Conservation (phyloP, 2,113 vertebrate species). For the Neotoma lepida region DNA sequence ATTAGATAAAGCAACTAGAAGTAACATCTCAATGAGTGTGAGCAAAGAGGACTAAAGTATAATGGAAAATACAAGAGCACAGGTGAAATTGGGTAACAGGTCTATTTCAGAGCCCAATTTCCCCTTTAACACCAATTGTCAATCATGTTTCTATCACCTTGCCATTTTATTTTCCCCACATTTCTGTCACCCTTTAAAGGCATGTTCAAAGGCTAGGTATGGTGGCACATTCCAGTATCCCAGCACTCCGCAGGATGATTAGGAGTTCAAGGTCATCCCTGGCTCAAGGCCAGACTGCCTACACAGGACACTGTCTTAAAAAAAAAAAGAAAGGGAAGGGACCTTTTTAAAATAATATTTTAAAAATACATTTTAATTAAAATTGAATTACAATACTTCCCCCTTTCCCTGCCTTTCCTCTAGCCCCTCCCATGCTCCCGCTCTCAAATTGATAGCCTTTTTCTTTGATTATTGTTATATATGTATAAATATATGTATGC, state of each 20-base stretch:
- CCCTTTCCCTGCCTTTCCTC: neutral
- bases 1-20: neutral
- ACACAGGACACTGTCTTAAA: neutral
- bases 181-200: constrained; percentile 41
- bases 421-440: neutral
- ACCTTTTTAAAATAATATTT: neutral
- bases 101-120: neutral
- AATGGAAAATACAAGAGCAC: neutral
- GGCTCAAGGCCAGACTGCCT: neutral
- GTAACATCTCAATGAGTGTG: neutral
- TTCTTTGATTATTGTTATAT: neutral
- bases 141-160: neutral
- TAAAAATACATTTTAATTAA: neutral
- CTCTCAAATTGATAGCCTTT: neutral
- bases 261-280: neutral
- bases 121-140: neutral
- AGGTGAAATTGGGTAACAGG: neutral
- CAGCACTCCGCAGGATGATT: neutral
- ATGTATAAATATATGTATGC: neutral
- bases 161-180: neutral
- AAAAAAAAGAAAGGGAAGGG: neutral
- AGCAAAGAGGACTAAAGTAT: neutral
- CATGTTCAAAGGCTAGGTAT: neutral
- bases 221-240: neutral
- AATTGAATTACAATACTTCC: neutral